Evolutionary conservation across 35 echinoderm and acorn worm genomes (phyloP).

Genomic region (Anneissia japonica): DNA sequence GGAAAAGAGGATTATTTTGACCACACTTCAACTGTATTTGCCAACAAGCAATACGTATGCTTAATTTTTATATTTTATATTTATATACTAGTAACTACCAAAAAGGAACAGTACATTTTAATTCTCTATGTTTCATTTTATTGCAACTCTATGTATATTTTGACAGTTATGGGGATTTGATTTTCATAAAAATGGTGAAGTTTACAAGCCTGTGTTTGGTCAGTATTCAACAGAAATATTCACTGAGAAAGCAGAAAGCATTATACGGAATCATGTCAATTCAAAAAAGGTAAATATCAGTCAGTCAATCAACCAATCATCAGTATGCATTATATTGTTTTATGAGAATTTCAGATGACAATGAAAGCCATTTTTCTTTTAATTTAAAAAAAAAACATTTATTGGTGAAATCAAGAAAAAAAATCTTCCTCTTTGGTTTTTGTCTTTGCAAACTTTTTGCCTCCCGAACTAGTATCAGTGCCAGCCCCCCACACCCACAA

Average conservation of each 20-base stretch:
- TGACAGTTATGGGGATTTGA: slow-evolving; percentile 52
- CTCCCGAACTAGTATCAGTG: too few relatives aligned
- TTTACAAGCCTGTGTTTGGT: slow-evolving; percentile 67
- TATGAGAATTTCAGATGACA: too few relatives aligned
- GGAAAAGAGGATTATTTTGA: slow-evolving; percentile 82
- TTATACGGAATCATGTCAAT: slow-evolving; percentile 56
- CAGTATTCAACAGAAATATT: slow-evolving; percentile 80
- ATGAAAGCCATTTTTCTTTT: too few relatives aligned
- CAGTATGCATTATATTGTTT: too few relatives aligned
- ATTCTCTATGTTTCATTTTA: neutral
- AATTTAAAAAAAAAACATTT: too few relatives aligned
- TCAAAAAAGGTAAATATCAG: slow-evolving; percentile 46
- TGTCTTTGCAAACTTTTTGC: too few relatives aligned
- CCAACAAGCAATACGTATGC: neutral
- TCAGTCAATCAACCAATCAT: too few relatives aligned
- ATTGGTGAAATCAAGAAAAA: too few relatives aligned
- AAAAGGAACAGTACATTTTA: neutral
- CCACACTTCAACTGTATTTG: neutral
- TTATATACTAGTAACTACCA: neutral
- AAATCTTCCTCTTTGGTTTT: too few relatives aligned
- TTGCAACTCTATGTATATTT: neutral
- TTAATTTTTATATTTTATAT: neutral
- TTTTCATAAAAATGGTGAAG: slow-evolving; percentile 67
- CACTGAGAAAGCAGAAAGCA: slow-evolving; percentile 53
- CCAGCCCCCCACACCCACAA: too few relatives aligned